Base-by-base conservation (phyloP, 2,797 vertebrate species). In the Bradypodion ventrale region DNA sequence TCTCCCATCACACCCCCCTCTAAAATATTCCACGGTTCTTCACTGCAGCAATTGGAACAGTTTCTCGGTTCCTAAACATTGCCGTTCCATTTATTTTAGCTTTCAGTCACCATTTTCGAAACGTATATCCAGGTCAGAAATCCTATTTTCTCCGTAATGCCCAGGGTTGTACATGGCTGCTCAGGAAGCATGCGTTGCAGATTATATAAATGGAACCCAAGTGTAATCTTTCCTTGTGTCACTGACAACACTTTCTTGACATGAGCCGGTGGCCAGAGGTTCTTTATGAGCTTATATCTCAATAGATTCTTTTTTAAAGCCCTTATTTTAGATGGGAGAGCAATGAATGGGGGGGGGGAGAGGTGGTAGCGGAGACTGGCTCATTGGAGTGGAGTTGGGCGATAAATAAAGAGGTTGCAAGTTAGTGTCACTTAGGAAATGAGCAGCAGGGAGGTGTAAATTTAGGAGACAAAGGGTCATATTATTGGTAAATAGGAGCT, bases 41-140 rank as follows among this genome's bases (percentile, higher is more conserved):
- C 32, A 40, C 15, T 74, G n/a, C 40, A 62, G 37, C 49, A 15
- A 0, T 63, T 49, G 86, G 69, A 87, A 75, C 32, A 15, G 56
- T 62, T 63, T 85, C 59, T 78, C 83, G 81, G 1, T 80, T 88
- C 83, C 82, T 80, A 83, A 89, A 83, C 87, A 32, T 56, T 78
- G 89, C 76, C 85, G 78, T 85, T 80, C 5, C 1, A 84, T 93
- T 93, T 73, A 84, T 91, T 93, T 75, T 78, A 83, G 52, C 86
- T 91, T 87, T 94, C 85, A 75, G 25, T 92, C 88, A 86, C 83
- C 37, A 25, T 94, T 92, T 89, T 60, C 60, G 27, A 89, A 85
- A 88, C 13, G 84, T 52, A 40, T 75, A 5, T 44, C 66, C 75
- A 82, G 92, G 90, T 74, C 85, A 79, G 35, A 75, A 88, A 73